phyloP scores from a whole-genome alignment of 2,888 invertebrate species.

The Drosophila tripunctata region DNA sequence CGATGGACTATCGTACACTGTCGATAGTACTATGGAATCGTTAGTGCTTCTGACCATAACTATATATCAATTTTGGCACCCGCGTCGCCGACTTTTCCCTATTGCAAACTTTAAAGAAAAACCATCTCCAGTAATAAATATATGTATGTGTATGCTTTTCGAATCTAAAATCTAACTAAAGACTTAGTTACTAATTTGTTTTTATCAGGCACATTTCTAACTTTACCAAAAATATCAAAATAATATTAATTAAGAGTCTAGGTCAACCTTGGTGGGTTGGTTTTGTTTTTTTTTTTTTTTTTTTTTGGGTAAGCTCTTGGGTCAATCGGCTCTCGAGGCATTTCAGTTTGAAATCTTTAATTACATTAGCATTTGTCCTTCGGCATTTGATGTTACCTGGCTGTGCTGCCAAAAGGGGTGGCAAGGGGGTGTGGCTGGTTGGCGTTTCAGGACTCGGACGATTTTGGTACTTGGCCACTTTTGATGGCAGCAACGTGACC shows the following conservation, averaged over 20 bases:
- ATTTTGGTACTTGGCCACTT: constrained; percentile 18
- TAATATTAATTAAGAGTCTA: constrained; percentile 1
- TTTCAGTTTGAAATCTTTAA: constrained; percentile 48
- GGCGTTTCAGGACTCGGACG: neutral
- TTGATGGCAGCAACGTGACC: constrained; percentile 21
- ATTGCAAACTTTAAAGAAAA: no score
- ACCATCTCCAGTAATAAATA: no score
- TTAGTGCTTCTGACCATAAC: no score
- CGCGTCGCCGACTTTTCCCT: no score
- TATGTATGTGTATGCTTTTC: no score
- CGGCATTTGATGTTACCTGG: constrained; percentile 33
- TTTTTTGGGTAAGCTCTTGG: constrained; percentile 4
- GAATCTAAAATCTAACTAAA: no score
- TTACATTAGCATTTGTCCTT: constrained; percentile 55
- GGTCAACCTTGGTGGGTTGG: neutral
- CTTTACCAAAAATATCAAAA: neutral
- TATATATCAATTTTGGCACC: no score
- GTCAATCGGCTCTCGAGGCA: constrained; percentile 14
- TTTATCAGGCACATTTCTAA: no score
- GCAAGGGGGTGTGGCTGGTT: neutral
- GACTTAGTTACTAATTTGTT: no score
- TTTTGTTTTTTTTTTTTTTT: neutral
- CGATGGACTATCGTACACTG: no score
- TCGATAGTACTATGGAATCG: no score
- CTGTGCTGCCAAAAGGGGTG: constrained; percentile 47